Evolutionary conservation across 2,113 vertebrate genomes (phyloP).

Genomic region (Plecotus auritus): DNA sequence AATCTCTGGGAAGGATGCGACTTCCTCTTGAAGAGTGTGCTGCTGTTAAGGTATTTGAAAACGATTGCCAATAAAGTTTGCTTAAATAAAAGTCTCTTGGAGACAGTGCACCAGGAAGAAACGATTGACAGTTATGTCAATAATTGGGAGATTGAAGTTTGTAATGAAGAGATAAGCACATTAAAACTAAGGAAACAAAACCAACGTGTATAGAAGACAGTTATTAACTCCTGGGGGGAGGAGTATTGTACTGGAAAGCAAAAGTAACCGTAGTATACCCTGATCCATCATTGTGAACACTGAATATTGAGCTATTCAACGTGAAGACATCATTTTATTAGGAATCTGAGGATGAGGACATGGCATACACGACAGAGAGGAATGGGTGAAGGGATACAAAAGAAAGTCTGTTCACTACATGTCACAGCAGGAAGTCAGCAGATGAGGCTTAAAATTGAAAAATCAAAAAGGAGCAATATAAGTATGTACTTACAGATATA

Average conservation of each 20-base stretch:
- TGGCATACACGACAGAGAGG: background rate
- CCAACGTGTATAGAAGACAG: background rate
- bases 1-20: conserved; percentile 34
- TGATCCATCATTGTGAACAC: background rate
- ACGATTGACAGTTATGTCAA: background rate
- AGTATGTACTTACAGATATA: background rate
- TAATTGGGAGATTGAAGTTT: background rate
- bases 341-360: background rate
- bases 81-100: conserved; percentile 68
- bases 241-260: background rate
- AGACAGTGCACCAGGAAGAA: background rate
- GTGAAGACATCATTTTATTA: background rate
- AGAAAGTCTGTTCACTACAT: background rate
- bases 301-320: background rate
- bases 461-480: background rate
- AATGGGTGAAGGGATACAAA: background rate
- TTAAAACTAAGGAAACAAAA: background rate
- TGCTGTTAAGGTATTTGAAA: conserved; percentile 74
- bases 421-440: background rate
- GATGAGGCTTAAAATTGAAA: background rate
- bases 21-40: conserved; percentile 69
- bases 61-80: conserved; percentile 74
- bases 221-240: background rate
- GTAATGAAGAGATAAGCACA: background rate
- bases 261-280: background rate